Base-by-base conservation (phyloP, 2,888 invertebrate species). In the Eudemis profundana region DNA sequence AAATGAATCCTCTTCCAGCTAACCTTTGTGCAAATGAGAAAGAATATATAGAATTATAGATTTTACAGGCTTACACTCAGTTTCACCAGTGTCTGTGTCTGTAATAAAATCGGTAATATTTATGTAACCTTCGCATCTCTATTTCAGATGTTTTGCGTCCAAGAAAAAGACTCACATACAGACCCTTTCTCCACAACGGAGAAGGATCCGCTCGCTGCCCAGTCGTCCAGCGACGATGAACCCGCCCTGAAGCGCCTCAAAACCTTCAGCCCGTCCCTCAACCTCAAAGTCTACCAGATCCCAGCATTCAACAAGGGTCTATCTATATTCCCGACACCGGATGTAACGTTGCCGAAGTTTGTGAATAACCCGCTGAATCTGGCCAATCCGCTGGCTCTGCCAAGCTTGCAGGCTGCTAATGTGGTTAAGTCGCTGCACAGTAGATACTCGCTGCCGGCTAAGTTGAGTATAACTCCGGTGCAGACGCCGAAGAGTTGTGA, bases 61-160 rank as follows among this genome's bases (percentile, higher is more conserved):
- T n/a, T n/a, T n/a, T n/a, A n/a, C n/a, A n/a, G n/a, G n/a, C n/a
- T n/a, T n/a, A n/a, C n/a, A n/a, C n/a, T n/a, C n/a, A n/a, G n/a
- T n/a, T n/a, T n/a, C n/a, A n/a, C n/a, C n/a, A n/a, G n/a, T n/a
- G n/a, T n/a, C n/a, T n/a, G n/a, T n/a, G n/a, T n/a, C n/a, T n/a
- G n/a, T n/a, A n/a, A n/a, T n/a, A n/a, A 27, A 1, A 27, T 4
- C 4, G 27, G 27, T 27, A 5, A 27, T 4, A 27, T 27, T 5
- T 5, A 27, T 27, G 4, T 27, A 27, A 27, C 27, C 27, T 27
- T n/a, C n/a, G n/a, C 14, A 49, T 8, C 14, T 5, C 47, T 66
- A 62, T 77, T 78, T 2, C 87, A 92, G 92, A 92, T 92, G 92
- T 90, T 90, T 69, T 92, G 91, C 68, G 66, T 91, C 1, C 90